Evolutionary conservation across 1,140 invertebrate species (phyloP).

Genomic region (Diprion similis): DNA sequence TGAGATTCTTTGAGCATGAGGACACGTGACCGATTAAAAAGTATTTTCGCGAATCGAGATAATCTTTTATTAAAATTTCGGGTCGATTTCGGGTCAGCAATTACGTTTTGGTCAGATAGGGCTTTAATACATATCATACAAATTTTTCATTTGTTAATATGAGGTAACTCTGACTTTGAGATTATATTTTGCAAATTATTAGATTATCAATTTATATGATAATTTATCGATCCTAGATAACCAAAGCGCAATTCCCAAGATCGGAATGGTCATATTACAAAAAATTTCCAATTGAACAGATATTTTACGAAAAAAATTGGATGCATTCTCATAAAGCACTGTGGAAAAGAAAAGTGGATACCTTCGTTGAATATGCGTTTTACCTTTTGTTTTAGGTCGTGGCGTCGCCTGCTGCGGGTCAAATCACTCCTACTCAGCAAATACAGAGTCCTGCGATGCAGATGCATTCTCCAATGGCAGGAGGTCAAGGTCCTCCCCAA

Average conservation of each 20-base stretch:
- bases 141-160: slow-evolving; percentile 15
- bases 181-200: no score
- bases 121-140: slow-evolving; percentile 11
- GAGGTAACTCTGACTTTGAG: slow-evolving; percentile 8
- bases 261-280: neutral
- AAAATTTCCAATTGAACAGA: neutral
- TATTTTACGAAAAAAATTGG: neutral
- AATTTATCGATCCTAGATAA: no score
- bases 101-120: no score
- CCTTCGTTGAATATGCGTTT: slow-evolving; percentile 9
- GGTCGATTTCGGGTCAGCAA: neutral
- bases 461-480: slow-evolving; percentile 61
- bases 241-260: slow-evolving; percentile 23
- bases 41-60: no score
- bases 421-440: slow-evolving; percentile 61
- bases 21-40: no score
- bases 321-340: neutral
- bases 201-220: no score
- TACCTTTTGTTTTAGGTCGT: slow-evolving; percentile 47
- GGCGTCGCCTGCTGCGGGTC: slow-evolving; percentile 54
- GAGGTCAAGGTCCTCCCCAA: slow-evolving; percentile 54
- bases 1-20: no score
- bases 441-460: slow-evolving; percentile 65
- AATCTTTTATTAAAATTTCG: neutral
- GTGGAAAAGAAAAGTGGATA: neutral